Percentiles rank a stretch among this genome's conserved stretches.
These are phyloP conservation scores for Holothuria glaberrima DNA, from an alignment of 35 echinoderm and acorn worm species.

Conservation along the genomic window DNA sequence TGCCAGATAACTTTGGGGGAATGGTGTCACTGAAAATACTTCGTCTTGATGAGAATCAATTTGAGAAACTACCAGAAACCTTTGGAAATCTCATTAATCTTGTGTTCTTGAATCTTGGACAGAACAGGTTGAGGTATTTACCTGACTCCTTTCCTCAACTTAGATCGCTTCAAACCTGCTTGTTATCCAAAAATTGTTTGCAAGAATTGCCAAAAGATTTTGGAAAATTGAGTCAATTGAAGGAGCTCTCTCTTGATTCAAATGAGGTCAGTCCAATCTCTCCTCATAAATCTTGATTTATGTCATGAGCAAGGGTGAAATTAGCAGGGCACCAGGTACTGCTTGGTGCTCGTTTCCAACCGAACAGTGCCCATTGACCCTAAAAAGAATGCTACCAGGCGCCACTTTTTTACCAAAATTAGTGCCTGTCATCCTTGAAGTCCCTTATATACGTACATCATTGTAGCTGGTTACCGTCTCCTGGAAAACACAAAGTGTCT, in stretches of 20 bases:
- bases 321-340: no score
- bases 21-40: conserved; percentile 67
- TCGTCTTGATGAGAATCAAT: conserved; percentile 82
- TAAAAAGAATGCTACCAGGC: no score
- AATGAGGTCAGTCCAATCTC: conserved; percentile 63
- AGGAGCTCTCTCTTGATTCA: conserved; percentile 71
- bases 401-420: no score
- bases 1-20: conserved; percentile 79
- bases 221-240: conserved; percentile 72
- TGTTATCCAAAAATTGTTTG: conserved; percentile 89
- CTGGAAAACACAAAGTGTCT: no score
- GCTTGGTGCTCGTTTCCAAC: no score
- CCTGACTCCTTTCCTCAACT: conserved; percentile 79
- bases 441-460: no score
- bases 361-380: no score
- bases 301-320: no score
- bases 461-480: no score
- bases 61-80: conserved; percentile 71
- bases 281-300: no score
- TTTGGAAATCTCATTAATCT: conserved; percentile 78
- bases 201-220: conserved; percentile 77
- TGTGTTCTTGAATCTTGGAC: conserved; percentile 86
- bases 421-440: no score
- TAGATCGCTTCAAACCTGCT: conserved; percentile 69
- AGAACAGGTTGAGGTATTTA: conserved; percentile 73